Evolutionary conservation across 2,113 vertebrate species (phyloP).

Genomic region (Anolis sagrei): DNA sequence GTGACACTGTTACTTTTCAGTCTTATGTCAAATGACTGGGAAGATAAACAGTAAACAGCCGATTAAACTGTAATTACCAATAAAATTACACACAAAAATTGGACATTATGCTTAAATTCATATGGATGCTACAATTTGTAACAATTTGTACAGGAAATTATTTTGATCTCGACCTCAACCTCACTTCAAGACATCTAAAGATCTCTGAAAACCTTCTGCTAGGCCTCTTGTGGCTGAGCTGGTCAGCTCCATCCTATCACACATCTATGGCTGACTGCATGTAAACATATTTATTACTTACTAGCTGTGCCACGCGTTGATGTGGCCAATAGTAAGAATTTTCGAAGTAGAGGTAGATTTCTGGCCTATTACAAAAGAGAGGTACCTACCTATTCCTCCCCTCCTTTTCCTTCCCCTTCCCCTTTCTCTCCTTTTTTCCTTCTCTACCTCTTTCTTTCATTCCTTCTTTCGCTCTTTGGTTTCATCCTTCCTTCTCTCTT

Average conservation of each 20-base stretch:
- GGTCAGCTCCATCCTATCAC: background rate
- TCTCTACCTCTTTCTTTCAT: no score
- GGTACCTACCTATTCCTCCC: no score
- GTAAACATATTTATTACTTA: background rate
- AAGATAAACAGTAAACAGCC: background rate
- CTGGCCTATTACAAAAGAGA: no score
- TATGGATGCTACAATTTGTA: background rate
- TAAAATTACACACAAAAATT: constrained; percentile 6
- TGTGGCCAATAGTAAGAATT: no score
- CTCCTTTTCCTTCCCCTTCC: no score
- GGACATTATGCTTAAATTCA: background rate
- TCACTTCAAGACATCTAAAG: background rate
- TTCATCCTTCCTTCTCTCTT: no score
- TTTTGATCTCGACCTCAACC: background rate
- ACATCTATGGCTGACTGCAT: no score
- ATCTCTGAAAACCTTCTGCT: background rate
- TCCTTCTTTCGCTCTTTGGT: no score
- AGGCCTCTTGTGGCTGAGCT: no score
- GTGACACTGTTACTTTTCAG: background rate
- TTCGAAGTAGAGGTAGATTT: no score
- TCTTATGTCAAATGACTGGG: constrained; percentile 17
- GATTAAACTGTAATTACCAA: background rate
- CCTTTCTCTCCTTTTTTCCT: no score
- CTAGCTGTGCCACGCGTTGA: no score
- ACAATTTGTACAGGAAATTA: background rate